Evolutionary conservation across 1,140 invertebrate species (phyloP).

Genomic region (Rhopalosiphum padi): DNA sequence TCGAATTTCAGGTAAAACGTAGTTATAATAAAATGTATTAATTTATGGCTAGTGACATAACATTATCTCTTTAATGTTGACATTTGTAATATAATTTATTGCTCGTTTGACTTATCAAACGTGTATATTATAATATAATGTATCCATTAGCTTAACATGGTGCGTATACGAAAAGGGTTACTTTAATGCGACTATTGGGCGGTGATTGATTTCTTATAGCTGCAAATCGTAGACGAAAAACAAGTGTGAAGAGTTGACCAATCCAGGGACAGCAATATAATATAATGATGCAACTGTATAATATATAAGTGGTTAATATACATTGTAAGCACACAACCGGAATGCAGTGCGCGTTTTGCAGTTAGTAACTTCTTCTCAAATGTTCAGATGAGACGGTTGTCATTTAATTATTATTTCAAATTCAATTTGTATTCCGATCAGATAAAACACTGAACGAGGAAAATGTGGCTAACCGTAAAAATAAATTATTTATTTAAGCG

Average conservation of each 20-base stretch:
- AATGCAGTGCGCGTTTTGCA: background rate
- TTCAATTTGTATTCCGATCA: conserved; percentile 28
- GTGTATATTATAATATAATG: background rate
- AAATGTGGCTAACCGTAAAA: background rate
- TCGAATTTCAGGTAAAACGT: no score
- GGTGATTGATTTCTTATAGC: background rate
- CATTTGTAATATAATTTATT: background rate
- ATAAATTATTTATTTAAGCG: background rate
- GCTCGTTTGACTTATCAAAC: background rate
- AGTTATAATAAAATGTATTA: background rate
- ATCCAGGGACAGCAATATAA: background rate
- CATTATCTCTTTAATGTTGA: background rate
- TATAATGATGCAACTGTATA: background rate
- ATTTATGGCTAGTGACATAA: background rate
- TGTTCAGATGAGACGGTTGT: background rate
- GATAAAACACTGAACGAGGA: background rate
- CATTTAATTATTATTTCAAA: background rate
- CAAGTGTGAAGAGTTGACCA: background rate
- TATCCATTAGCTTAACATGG: background rate
- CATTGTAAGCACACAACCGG: background rate
- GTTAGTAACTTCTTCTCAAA: background rate
- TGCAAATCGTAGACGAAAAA: background rate
- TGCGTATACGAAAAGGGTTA: background rate
- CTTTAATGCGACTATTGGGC: background rate
- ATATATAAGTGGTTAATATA: background rate